These are phyloP conservation scores for Hyla sarda DNA, from an alignment of 2,113 vertebrate genomes.

Conservation along the genomic window DNA sequence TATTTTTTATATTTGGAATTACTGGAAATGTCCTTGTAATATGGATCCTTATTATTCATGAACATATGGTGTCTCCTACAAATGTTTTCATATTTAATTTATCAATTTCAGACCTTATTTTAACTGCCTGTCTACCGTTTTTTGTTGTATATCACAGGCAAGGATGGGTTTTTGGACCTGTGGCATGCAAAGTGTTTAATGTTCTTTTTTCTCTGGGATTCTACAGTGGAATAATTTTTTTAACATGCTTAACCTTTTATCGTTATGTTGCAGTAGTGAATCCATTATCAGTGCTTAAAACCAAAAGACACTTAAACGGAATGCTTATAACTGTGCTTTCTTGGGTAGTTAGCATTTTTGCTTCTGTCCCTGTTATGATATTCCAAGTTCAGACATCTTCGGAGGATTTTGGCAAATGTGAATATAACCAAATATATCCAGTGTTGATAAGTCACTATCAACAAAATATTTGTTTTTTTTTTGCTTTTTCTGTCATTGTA, in stretches of 20 bases:
- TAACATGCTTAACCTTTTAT: conserved; percentile 85
- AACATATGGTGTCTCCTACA: conserved; percentile 84
- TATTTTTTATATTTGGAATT: conserved; percentile 81
- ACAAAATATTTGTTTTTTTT: conserved; percentile 82
- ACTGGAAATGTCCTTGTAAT: conserved; percentile 87
- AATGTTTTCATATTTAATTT: conserved; percentile 89
- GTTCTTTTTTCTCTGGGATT: conserved; percentile 84
- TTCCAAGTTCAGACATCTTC: background rate
- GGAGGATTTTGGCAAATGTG: conserved; percentile 59
- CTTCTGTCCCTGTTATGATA: conserved; percentile 73
- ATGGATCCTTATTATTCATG: conserved; percentile 83
- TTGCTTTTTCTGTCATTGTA: conserved; percentile 74
- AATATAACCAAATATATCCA: conserved; percentile 63
- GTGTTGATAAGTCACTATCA: conserved; percentile 72
- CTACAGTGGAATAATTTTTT: conserved; percentile 85
- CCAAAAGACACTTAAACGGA: conserved; percentile 65
- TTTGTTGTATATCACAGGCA: conserved; percentile 73
- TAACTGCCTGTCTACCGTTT: conserved; percentile 84
- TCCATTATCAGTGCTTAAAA: conserved; percentile 77
- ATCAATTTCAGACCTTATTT: conserved; percentile 86
- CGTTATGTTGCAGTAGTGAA: conserved; percentile 83
- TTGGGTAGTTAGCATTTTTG: conserved; percentile 78
- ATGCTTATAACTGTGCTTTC: conserved; percentile 67
- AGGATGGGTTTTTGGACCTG: conserved; percentile 80
- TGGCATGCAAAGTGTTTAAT: conserved; percentile 77